Conservation (phyloP, 2,113 vertebrate species). For the Varanus komodoensis region DNA sequence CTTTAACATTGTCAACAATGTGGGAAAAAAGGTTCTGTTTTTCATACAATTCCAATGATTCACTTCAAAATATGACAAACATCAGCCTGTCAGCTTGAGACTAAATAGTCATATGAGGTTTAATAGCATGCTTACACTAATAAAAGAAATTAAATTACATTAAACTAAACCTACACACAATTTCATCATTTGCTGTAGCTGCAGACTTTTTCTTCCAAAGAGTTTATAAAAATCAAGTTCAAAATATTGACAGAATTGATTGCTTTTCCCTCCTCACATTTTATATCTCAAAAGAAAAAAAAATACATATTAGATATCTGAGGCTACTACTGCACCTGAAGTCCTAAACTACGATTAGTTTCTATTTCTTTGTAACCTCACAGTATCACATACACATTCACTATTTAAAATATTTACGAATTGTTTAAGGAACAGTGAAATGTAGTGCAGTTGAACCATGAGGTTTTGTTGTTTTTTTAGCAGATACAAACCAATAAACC, state of each 20-base stretch:
- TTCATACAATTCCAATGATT: conserved; percentile 1
- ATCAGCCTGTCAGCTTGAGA: neutral
- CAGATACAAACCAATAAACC: too few species aligned
- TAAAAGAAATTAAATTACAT: neutral
- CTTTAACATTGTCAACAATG: neutral
- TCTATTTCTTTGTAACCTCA: neutral
- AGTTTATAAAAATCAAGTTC: neutral
- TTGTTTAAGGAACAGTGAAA: too few species aligned
- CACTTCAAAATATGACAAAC: conserved; percentile 4
- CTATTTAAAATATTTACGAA: too few species aligned
- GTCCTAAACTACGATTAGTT: neutral
- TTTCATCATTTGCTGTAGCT: neutral
- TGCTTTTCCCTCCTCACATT: neutral
- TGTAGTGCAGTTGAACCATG: too few species aligned
- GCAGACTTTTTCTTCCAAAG: too few species aligned
- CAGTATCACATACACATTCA: neutral
- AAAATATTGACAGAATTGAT: neutral
- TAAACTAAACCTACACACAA: neutral
- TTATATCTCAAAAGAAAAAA: neutral
- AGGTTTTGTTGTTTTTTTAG: too few species aligned
- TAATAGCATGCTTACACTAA: neutral
- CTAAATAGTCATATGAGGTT: neutral
- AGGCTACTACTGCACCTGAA: neutral
- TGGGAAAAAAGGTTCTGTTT: neutral
- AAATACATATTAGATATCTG: neutral